Evolutionary conservation across 2,888 invertebrate species (phyloP).

Genomic region (Clusia tigrina): DNA sequence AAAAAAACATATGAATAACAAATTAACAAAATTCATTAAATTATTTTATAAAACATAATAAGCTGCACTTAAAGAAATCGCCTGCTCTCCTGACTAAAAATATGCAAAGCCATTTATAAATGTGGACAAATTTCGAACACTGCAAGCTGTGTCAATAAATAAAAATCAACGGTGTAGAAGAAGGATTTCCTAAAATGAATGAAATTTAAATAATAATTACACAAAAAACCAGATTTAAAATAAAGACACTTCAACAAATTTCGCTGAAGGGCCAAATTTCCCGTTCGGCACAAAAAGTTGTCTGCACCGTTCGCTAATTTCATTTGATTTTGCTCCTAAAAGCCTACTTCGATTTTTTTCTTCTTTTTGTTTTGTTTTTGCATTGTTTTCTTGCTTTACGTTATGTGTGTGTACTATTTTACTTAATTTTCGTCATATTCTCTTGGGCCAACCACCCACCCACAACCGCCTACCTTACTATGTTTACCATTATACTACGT

Average conservation of each 20-base stretch:
- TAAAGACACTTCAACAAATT: too few species aligned
- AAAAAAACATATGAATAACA: too few species aligned
- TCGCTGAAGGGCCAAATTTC: neutral
- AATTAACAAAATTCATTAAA: too few species aligned
- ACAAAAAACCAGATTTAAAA: neutral
- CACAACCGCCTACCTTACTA: too few species aligned
- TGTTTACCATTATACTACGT: too few species aligned
- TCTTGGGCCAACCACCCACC: neutral
- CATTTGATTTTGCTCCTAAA: conserved; percentile 1
- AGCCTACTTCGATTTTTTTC: neutral
- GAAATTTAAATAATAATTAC: neutral
- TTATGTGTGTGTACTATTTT: neutral
- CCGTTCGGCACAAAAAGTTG: neutral
- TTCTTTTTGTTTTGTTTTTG: neutral
- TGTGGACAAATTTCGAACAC: too few species aligned
- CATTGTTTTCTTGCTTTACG: conserved; percentile 10
- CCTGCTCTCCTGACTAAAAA: too few species aligned
- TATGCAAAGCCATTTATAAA: too few species aligned
- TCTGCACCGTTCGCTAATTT: neutral
- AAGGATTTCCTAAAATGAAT: neutral
- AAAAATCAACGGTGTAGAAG: too few species aligned
- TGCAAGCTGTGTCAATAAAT: too few species aligned
- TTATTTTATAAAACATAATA: too few species aligned
- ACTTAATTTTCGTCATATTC: neutral
- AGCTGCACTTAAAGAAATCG: too few species aligned